Evolutionary conservation across 2,113 vertebrate species (phyloP).

Genomic region (Rhabdornis inornatus): DNA sequence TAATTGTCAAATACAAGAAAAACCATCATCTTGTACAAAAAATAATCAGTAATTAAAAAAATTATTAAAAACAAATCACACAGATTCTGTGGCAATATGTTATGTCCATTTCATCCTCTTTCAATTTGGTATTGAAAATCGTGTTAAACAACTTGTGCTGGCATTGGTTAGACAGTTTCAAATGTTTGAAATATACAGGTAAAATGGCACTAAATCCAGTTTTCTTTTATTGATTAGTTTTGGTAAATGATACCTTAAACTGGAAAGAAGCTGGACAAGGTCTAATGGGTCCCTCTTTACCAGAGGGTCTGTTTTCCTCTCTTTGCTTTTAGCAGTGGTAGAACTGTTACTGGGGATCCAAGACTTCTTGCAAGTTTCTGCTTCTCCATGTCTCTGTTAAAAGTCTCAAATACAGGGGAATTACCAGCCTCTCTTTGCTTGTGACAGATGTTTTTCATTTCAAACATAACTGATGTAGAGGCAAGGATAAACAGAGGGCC

Average conservation of each 20-base stretch:
- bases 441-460: not conserved
- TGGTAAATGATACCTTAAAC: not conserved
- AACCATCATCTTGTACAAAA: not conserved
- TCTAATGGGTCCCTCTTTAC: not conserved
- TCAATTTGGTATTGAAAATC: not conserved
- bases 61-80: not conserved
- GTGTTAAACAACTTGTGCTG: not conserved
- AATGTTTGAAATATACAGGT: not conserved
- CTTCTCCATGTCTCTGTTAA: not conserved
- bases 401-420: not conserved
- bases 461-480: not conserved
- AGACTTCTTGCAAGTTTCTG: not conserved
- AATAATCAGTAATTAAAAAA: rapidly evolving
- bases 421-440: not conserved
- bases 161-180: not conserved
- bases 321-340: not conserved
- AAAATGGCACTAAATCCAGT: not conserved
- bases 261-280: not conserved
- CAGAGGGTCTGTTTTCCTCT: not conserved
- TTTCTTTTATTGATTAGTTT: not conserved
- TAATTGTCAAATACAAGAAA: not conserved
- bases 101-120: not conserved
- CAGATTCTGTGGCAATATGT: not conserved
- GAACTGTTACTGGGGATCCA: not conserved
- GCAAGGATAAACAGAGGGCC: not conserved